A percentile compares a stretch with the other conserved stretches of the same genome.
phyloP scores from a whole-genome alignment of 2,888 invertebrate species.

The Minunthozetes semirufus region DNA sequence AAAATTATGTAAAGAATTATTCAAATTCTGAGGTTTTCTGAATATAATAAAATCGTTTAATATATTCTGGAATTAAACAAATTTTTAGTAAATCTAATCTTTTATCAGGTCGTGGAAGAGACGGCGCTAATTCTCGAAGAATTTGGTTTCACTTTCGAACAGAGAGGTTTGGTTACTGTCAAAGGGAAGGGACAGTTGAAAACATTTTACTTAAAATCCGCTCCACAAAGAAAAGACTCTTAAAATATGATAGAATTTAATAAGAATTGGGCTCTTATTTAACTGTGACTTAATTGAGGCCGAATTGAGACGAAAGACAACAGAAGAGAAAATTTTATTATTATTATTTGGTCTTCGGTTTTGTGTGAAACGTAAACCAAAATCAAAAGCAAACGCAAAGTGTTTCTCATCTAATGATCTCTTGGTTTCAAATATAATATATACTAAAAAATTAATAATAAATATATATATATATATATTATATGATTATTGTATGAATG shows the following conservation, averaged over 20 bases:
- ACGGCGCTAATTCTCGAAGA: constrained; percentile 78
- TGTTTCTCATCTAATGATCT: constrained; percentile 11
- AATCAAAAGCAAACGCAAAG: neutral
- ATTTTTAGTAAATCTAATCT: neutral
- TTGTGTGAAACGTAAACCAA: neutral
- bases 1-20: too few relatives aligned
- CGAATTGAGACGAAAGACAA: neutral
- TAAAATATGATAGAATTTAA: neutral
- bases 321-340: neutral
- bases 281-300: neutral
- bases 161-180: constrained; percentile 86
- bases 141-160: constrained; percentile 87
- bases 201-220: constrained; percentile 70
- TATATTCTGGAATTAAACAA: too few relatives aligned
- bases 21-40: too few relatives aligned
- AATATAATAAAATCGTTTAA: too few relatives aligned
- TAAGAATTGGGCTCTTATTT: neutral
- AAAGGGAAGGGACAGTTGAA: constrained; percentile 95
- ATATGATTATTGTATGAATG: neutral
- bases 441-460: neutral
- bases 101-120: constrained; percentile 79
- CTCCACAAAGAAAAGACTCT: constrained; percentile 15
- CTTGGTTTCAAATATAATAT: neutral
- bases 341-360: neutral
- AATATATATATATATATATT: neutral